A percentile compares a stretch with the other conserved stretches of the same genome.
These are phyloP conservation scores for Pipistrellus pygmaeus DNA, from an alignment of 2,797 vertebrate genomes.

Conservation along the genomic window DNA sequence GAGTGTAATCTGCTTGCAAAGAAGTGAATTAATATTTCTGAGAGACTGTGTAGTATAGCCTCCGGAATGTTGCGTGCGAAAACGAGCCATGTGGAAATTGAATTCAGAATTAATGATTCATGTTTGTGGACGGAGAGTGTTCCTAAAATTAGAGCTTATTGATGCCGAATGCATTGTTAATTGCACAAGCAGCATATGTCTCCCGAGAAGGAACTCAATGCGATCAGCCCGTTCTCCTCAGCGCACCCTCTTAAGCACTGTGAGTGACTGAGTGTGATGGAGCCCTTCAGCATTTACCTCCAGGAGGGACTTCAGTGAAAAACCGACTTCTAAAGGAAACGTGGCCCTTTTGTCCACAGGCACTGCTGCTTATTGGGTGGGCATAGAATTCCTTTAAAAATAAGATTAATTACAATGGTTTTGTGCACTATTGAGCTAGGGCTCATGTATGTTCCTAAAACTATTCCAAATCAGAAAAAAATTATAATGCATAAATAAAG, in stretches of 20 bases:
- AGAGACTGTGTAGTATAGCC: not conserved
- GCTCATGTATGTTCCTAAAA: not conserved
- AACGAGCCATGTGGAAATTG: slow-evolving; percentile 56
- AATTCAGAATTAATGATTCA: slow-evolving; percentile 61
- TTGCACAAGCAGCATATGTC: slow-evolving; percentile 62
- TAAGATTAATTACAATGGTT: slow-evolving; percentile 20
- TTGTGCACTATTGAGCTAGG: not conserved
- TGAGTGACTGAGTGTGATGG: slow-evolving; percentile 39
- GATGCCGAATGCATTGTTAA: slow-evolving; percentile 60
- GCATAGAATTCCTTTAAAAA: not conserved
- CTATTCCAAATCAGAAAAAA: not conserved
- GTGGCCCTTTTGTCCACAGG: not conserved
- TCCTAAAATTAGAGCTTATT: slow-evolving; percentile 66
- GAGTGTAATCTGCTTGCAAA: slow-evolving; percentile 37
- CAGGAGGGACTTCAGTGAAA: not conserved
- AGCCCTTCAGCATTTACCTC: not conserved
- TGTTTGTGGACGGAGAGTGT: slow-evolving; percentile 41
- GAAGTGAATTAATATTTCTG: slow-evolving; percentile 50
- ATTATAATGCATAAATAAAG: slow-evolving; percentile 28
- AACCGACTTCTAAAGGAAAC: not conserved
- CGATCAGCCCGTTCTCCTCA: slow-evolving; percentile 41
- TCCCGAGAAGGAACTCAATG: slow-evolving; percentile 60
- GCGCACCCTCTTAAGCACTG: not conserved
- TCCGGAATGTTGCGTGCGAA: not conserved
- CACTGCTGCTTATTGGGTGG: not conserved